Base-by-base conservation (phyloP, 30 jellyfish, hydroid and myxozoan species). In the Pseudorhiza aurosa region DNA sequence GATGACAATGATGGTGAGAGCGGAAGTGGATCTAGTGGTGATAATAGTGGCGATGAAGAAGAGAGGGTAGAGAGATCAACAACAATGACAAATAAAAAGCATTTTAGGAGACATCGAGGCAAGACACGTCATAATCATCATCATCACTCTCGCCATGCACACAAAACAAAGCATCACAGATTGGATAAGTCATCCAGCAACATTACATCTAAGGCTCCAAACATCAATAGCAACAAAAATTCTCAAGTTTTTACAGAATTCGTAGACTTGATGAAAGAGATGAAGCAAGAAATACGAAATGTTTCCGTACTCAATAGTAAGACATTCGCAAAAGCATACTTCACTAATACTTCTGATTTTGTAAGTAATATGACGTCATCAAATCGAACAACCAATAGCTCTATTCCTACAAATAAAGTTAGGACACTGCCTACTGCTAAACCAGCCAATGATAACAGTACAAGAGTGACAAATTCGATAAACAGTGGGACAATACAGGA, bases 41-140 rank as follows among this genome's bases (percentile, higher is more conserved):
- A 83, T 33, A 24, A 24, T 1, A 60, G 65, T 56, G 91, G 65
- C 6, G 90, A 67, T 22, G 96, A 50, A 18, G 96, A 77, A 68
- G 91, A 80, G 69, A 53, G 91, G 24, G 71, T 80, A 30, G 77
- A 80, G 28, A 59, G 91, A 9, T 80, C 91, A 8, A 80, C 91
- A 1, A 43, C 58, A 2, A 42, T 58, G 24, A 12, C 59, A 7
- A 53, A 39, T n/a, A 25, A 22, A 19, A 56, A 68, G 17, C 80
- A 58, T 25, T 32, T 39, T 15, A 60, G 60, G 22, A 64, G 46
- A 21, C 82, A 72, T 14, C 24, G 64, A 12, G 64, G 47, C 60
- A 84, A 63, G 35, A 62, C 15, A 14, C 40, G 56, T 0, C 64
- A 55, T 46, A 68, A 42, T 31, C 51, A 68, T 2, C 39, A 57